These are phyloP conservation scores for Tetramorium parvispinum DNA, from an alignment of 1,140 invertebrate genomes.

Conservation along the genomic window DNA sequence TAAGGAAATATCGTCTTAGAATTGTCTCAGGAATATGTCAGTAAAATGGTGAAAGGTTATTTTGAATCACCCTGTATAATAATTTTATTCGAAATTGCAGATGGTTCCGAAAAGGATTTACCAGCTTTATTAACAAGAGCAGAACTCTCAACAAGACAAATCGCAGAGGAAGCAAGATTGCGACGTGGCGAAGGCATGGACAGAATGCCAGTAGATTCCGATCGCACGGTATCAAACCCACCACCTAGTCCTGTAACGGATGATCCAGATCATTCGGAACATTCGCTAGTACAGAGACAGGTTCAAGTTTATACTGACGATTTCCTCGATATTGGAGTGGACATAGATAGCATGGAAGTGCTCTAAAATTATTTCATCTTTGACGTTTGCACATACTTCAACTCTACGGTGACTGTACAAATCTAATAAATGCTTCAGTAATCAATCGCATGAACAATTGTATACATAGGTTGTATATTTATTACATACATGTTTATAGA, in stretches of 20 bases:
- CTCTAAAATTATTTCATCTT: slow-evolving; percentile 85
- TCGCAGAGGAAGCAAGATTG: slow-evolving; percentile 85
- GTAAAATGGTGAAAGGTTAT: too few species aligned
- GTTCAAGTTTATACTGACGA: slow-evolving; percentile 87
- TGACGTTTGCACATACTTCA: slow-evolving; percentile 37
- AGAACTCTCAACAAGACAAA: slow-evolving; percentile 85
- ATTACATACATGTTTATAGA: slow-evolving; percentile 30
- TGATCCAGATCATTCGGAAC: slow-evolving; percentile 90
- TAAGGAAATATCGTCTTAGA: too few species aligned
- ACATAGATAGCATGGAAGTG: slow-evolving; percentile 90
- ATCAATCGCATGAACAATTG: slow-evolving; percentile 4
- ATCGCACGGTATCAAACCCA: slow-evolving; percentile 89
- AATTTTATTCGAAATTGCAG: slow-evolving; percentile 70
- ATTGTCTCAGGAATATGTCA: too few species aligned
- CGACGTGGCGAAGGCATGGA: slow-evolving; percentile 85
- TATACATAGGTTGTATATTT: slow-evolving; percentile 55
- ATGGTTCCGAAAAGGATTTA: slow-evolving; percentile 86
- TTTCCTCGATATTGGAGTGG: slow-evolving; percentile 89
- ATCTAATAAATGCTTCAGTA: slow-evolving; percentile 34
- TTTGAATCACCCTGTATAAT: too few species aligned
- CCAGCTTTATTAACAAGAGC: slow-evolving; percentile 87
- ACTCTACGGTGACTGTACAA: slow-evolving; percentile 55
- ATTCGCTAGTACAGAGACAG: slow-evolving; percentile 86
- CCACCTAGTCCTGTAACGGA: slow-evolving; percentile 92
- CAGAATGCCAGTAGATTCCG: slow-evolving; percentile 83